A percentile compares a stretch with the other conserved stretches of the same genome.
phyloP scores from a whole-genome alignment of 2,888 invertebrate genomes.

The Petrophora chlorosata region DNA sequence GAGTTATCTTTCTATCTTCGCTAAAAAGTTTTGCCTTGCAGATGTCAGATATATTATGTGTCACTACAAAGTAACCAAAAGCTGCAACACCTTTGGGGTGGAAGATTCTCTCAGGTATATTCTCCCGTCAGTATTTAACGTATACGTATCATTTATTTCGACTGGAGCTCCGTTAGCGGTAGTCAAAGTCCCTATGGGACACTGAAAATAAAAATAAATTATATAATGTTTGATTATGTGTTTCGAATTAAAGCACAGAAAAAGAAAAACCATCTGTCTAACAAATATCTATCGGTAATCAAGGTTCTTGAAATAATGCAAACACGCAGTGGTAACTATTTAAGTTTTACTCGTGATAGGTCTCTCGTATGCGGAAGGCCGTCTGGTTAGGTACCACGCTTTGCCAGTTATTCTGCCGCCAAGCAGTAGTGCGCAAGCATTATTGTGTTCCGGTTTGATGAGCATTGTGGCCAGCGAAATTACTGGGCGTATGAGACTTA shows the following conservation, averaged over 20 bases:
- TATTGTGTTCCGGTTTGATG: no score
- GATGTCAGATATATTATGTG: conserved; percentile 86
- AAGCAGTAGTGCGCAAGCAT: no score
- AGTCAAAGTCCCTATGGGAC: conserved; percentile 56
- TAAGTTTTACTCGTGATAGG: no score
- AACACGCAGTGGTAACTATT: no score
- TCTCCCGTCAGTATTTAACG: conserved; percentile 91
- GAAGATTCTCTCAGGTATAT: conserved; percentile 96
- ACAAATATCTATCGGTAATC: not conserved
- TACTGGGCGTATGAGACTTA: no score
- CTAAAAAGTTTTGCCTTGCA: conserved; percentile 89
- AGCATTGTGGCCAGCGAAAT: no score
- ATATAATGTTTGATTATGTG: no score
- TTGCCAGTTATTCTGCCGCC: no score
- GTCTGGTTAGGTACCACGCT: no score
- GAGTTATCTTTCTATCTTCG: conserved; percentile 88
- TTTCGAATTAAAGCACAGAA: not conserved
- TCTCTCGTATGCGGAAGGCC: no score
- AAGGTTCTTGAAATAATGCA: no score
- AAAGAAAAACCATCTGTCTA: not conserved
- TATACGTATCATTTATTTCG: conserved; percentile 87
- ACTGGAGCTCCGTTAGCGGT: conserved; percentile 92
- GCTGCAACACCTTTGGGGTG: conserved; percentile 97
- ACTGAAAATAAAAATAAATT: not conserved
- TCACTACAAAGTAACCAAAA: conserved; percentile 86